These are phyloP conservation scores for Delphinapterus leucas DNA, from an alignment of 2,113 vertebrate species.

Conservation along the genomic window DNA sequence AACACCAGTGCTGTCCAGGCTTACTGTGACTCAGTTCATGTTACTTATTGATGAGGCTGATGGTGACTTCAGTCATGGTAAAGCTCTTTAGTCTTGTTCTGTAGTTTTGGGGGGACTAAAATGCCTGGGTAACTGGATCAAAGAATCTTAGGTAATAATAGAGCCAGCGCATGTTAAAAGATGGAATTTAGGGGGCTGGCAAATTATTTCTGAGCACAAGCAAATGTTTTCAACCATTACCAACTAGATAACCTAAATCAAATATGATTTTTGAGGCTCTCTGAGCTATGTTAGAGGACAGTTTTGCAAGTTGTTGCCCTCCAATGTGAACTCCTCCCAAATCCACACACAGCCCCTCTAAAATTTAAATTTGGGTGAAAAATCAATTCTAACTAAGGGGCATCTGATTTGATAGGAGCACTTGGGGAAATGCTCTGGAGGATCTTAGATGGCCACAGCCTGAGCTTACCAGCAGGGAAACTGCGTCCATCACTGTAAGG, in stretches of 20 bases:
- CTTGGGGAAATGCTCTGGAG: neutral
- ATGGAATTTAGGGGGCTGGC: neutral
- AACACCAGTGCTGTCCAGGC: neutral
- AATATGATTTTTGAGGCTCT: neutral
- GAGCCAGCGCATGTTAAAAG: neutral
- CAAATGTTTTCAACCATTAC: neutral
- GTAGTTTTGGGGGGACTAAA: neutral
- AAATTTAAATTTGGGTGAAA: neutral
- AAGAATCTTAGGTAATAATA: conserved; percentile 38
- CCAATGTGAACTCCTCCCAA: neutral
- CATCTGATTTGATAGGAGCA: neutral
- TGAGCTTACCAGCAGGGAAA: neutral
- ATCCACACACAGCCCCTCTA: neutral
- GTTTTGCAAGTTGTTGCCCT: neutral
- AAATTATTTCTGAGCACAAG: conserved; percentile 29
- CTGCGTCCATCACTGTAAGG: neutral
- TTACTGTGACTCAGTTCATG: neutral
- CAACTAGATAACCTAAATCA: neutral
- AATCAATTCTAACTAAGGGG: neutral
- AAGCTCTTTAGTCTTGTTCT: neutral
- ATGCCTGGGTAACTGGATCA: neutral
- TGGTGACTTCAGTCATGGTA: neutral
- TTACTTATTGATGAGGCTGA: neutral
- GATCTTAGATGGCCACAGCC: neutral
- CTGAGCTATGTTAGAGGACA: neutral